A percentile compares a stretch with the other conserved stretches of the same genome.
These are phyloP conservation scores for Drosophila ezoana DNA, from an alignment of 2,888 invertebrate genomes.

Conservation along the genomic window DNA sequence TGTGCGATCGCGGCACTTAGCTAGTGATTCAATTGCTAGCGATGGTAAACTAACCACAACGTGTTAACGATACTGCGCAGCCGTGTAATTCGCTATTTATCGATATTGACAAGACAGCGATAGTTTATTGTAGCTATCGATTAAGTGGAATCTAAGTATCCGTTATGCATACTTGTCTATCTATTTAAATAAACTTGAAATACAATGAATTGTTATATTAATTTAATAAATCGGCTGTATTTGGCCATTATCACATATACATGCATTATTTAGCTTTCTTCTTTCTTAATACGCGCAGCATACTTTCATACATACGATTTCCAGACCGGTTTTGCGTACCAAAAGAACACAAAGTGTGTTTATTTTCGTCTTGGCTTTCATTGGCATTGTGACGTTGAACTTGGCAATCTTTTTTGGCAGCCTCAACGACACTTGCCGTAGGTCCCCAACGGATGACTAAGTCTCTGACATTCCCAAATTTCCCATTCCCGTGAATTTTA, in stretches of 20 bases:
- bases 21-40: background rate
- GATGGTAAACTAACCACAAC: background rate
- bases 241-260: background rate
- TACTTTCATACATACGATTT: constrained; percentile 1
- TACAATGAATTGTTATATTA: background rate
- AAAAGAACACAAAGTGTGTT: constrained; percentile 9
- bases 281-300: background rate
- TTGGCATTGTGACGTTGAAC: constrained; percentile 29
- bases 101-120: background rate
- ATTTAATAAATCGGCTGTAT: no score
- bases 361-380: constrained; percentile 26
- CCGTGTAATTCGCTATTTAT: background rate
- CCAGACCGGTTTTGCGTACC: constrained; percentile 42
- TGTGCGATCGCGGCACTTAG: background rate
- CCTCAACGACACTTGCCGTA: background rate
- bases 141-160: background rate
- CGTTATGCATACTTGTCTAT: background rate
- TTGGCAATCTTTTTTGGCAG: constrained; percentile 34
- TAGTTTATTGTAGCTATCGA: constrained; percentile 1
- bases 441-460: constrained; percentile 30
- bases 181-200: background rate
- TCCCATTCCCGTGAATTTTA: constrained; percentile 24
- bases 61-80: constrained; percentile 22
- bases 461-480: constrained; percentile 24
- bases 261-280: background rate